Base-by-base conservation (phyloP, 2,797 vertebrate species). In the Typhlichthys eigenmanni region DNA sequence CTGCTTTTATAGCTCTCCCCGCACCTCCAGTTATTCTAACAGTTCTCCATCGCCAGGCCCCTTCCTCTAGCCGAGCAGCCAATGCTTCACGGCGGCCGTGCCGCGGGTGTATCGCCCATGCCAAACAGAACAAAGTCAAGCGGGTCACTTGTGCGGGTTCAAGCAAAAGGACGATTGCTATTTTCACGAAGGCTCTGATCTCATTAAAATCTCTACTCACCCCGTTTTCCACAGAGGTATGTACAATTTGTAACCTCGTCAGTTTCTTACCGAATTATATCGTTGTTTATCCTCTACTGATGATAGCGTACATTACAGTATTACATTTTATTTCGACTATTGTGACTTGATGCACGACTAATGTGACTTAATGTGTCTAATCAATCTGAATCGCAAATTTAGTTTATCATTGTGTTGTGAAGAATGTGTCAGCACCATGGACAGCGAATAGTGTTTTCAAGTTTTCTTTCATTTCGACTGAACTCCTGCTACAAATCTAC, bases 351-450 rank as follows among this genome's bases (percentile, higher is more conserved):
- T 38, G 9, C 7, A 38, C 6, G 38, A 6, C 38, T 9, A 38
- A 6, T 8, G 38, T 9, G 9, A 9, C 38, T 38, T 24, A 24
- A 24, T 24, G 24, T 24, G 24, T 24, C 1, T 38, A 38, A 38
- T 38, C 7, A 38, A 38, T 9, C 8, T 7, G 38, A 38, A 38
- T 38, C 9, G 38, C 9, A 38, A 1, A 6, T 38, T 38, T 38
- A 38, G 38, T 6, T 38, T 3, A 53, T 1, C 5, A 2, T 43
- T 12, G 46, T 17, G 38, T 38, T 38, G 38, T 24, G 11, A 5
- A 19, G 47, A 58, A 52, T 16, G 12, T 64, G 89, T 89, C 90
- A 92, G 90, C 50, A 90, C 90, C 85, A 55, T 0, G 76, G 90
- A 88, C 61, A 91, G 89, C 74, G 66, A 71, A 38, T 54, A 1